Evolutionary conservation across 2,797 vertebrate species (phyloP).

Genomic region (Gymnothorax reevesii): DNA sequence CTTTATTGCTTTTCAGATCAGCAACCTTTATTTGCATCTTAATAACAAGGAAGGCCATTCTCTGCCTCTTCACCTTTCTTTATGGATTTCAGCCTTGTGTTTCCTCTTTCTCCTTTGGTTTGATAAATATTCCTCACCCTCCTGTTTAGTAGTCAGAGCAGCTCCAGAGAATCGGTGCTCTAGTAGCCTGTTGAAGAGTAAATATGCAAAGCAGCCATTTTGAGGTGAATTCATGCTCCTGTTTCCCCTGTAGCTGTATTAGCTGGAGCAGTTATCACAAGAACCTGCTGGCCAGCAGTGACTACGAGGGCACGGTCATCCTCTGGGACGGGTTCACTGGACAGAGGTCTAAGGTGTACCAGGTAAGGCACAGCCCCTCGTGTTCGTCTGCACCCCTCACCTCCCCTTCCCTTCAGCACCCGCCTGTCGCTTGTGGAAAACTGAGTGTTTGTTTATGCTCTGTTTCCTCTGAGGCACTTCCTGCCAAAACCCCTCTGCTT

Average conservation of each 20-base stretch:
- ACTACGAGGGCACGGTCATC: conserved; percentile 99
- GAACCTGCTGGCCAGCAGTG: conserved; percentile 96
- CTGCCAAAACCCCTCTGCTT: background rate
- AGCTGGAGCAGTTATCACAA: conserved; percentile 99
- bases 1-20: background rate
- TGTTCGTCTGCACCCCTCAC: too few relatives aligned
- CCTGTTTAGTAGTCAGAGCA: background rate
- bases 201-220: background rate
- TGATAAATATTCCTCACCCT: background rate
- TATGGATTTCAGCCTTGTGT: background rate
- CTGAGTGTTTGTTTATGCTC: background rate
- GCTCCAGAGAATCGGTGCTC: background rate
- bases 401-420: too few relatives aligned
- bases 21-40: background rate
- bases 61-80: background rate
- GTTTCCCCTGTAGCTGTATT: conserved; percentile 86
- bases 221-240: conserved; percentile 45
- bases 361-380: conserved; percentile 76
- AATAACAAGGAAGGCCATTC: background rate
- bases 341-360: conserved; percentile 97
- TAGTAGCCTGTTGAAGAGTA: background rate
- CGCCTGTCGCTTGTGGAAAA: too few relatives aligned
- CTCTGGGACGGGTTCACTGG: conserved; percentile 98
- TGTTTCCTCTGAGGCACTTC: background rate
- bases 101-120: too few relatives aligned